Base-by-base conservation (phyloP, 2,797 vertebrate genomes). In the Microctenopoma steveboyesi region DNA sequence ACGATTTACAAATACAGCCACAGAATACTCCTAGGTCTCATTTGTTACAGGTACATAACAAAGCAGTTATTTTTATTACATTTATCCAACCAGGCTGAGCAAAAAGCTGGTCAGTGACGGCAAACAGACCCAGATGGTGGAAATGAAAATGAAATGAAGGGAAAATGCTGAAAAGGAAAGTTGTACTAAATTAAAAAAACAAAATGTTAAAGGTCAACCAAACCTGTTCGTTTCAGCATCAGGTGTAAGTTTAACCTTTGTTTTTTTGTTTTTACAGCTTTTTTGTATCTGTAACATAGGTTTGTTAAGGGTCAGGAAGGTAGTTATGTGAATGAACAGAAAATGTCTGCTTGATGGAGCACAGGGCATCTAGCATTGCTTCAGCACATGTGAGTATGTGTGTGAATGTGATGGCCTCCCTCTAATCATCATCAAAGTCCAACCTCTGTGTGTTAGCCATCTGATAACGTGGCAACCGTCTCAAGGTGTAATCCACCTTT, bases 341-440 rank as follows among this genome's bases (percentile, higher is more conserved):
- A 82, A 72, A 62, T 16, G 3, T 61, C 49, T 50, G 50, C 5
- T 61, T 71, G 58, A 76, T 83, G 76, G 45, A 70, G 54, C 25
- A 8, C 2, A 3, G 33, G 12, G 40, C 13, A 42, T 42, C 14
- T 15, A 14, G 40, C 14, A 14, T 42, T 42, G 40, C 40, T 42
- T 42, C 8, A 14, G 40, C 40, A 42, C 4, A 14, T 42, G 40
- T 40, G 42, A 40, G 50, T 28, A 39, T 0, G 18, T 56, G 35
- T 30, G 30, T 33, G 53, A 15, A 54, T 48, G 59, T 42, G 1
- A 27, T 14, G 2, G 0, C n/a, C 14, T 49, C 49, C 48, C 33
- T 35, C 33, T 35, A 40, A 40, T 37, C 42, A 35, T 16, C 11
- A 22, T 22, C 4, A 40, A 48, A 50, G 16, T n/a, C 18, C 7